Percentiles rank a stretch among this genome's conserved stretches.
Conservation (phyloP, 2,113 vertebrate genomes). For the Nestor notabilis region DNA sequence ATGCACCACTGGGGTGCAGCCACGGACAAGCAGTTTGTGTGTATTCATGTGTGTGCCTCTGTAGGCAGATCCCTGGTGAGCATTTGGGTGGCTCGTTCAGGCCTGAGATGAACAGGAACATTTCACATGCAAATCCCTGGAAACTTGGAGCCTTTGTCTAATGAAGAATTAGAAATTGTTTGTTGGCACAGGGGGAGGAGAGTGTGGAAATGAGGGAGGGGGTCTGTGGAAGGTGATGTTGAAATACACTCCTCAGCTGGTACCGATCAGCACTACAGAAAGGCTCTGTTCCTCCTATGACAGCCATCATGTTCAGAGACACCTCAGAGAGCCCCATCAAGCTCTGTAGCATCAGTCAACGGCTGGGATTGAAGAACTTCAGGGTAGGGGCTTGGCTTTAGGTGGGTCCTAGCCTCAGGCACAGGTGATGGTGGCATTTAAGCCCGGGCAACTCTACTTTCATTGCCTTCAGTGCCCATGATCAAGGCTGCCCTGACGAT, state of each 20-base stretch:
- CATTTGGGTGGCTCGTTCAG: not conserved
- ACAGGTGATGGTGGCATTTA: not conserved
- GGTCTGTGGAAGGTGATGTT: not conserved
- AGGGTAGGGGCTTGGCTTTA: not conserved
- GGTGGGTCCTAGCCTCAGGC: not conserved
- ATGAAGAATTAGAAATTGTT: not conserved
- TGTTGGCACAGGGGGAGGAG: not conserved
- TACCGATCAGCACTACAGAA: not conserved
- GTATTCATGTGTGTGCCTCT: not conserved
- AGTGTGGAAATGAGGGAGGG: not conserved
- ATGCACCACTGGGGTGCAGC: accelerated
- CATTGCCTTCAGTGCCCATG: not conserved
- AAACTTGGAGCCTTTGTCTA: not conserved
- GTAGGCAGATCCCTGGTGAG: not conserved
- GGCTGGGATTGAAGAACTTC: not conserved
- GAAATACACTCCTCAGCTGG: not conserved
- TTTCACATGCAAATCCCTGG: slow-evolving; percentile 45
- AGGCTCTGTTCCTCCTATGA: not conserved
- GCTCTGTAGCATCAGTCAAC: not conserved
- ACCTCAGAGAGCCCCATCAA: not conserved
- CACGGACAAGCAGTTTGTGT: not conserved
- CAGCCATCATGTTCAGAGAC: accelerated
- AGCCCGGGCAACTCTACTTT: not conserved
- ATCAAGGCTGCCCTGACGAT: not conserved
- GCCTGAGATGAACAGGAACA: not conserved